A percentile compares a stretch with the other conserved stretches of the same genome.
These are phyloP conservation scores for Catocala sponsa DNA, from an alignment of 2,888 invertebrate species.

Conservation along the genomic window DNA sequence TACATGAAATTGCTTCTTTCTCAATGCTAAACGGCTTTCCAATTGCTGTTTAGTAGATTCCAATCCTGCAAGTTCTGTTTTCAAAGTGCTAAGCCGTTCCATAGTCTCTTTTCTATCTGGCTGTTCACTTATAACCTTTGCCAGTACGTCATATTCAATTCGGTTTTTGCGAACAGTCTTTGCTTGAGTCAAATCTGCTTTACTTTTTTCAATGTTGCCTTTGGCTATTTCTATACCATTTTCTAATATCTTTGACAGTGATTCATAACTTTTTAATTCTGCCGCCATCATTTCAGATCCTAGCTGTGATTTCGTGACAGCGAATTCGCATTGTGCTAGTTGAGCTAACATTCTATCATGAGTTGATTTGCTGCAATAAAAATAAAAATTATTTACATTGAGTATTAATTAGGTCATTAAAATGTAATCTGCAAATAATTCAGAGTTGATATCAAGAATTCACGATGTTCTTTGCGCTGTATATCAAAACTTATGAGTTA, in stretches of 20 bases:
- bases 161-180: constrained; percentile 96
- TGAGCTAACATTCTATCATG: constrained; percentile 94
- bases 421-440: no score
- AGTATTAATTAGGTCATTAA: no score
- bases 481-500: no score
- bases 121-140: constrained; percentile 96
- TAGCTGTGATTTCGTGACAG: constrained; percentile 94
- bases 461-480: no score
- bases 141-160: constrained; percentile 97
- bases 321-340: constrained; percentile 95
- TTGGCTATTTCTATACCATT: constrained; percentile 93
- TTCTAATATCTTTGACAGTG: constrained; percentile 93
- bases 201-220: constrained; percentile 93
- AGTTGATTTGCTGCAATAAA: constrained; percentile 87
- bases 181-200: constrained; percentile 93
- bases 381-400: not conserved
- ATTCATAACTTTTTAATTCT: constrained; percentile 94
- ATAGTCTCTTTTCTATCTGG: constrained; percentile 95
- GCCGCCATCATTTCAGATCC: constrained; percentile 94
- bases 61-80: constrained; percentile 91
- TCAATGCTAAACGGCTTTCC: constrained; percentile 92
- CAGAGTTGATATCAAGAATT: no score
- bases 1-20: constrained; percentile 97
- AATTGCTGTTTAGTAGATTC: constrained; percentile 91
- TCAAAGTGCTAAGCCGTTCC: constrained; percentile 90